Evolutionary conservation across 92 coral and sea anemone genomes (phyloP).

Genomic region (Porites rus): DNA sequence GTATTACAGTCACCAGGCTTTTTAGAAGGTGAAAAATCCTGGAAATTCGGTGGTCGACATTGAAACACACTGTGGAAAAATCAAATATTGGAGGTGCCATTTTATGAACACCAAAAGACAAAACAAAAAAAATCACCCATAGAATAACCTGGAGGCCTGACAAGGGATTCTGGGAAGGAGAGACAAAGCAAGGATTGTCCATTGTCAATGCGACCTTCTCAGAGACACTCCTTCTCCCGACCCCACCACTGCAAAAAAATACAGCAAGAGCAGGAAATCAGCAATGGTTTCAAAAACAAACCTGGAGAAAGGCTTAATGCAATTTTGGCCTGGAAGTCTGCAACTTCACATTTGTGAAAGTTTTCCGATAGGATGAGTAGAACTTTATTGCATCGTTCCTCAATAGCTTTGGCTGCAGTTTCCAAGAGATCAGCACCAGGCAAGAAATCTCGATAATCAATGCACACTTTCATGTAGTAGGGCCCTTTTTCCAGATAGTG

Average conservation of each 20-base stretch:
- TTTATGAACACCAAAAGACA: no score
- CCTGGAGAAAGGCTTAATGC: conserved; percentile 91
- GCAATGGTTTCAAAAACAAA: conserved; percentile 22
- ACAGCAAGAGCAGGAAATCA: not conserved
- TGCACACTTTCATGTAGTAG: conserved; percentile 78
- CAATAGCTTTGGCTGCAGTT: conserved; percentile 69
- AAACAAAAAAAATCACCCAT: no score
- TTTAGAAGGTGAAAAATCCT: no score
- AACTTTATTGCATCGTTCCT: conserved; percentile 75
- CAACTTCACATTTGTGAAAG: conserved; percentile 71
- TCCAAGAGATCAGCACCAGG: conserved; percentile 60
- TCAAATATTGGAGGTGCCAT: no score
- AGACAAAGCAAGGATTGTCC: no score
- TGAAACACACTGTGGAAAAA: no score
- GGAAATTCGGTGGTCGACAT: no score
- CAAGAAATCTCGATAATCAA: conserved; percentile 82
- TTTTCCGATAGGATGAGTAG: conserved; percentile 82
- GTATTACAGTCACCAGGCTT: no score
- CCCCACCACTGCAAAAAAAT: not conserved
- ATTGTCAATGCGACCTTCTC: not conserved
- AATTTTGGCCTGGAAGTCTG: conserved; percentile 86
- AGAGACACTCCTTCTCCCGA: not conserved
- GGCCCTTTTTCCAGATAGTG: conserved; percentile 75
- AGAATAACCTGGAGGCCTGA: no score
- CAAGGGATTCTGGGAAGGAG: no score